Conservation (phyloP, 1,140 invertebrate genomes). For the Phocides pigmalion region DNA sequence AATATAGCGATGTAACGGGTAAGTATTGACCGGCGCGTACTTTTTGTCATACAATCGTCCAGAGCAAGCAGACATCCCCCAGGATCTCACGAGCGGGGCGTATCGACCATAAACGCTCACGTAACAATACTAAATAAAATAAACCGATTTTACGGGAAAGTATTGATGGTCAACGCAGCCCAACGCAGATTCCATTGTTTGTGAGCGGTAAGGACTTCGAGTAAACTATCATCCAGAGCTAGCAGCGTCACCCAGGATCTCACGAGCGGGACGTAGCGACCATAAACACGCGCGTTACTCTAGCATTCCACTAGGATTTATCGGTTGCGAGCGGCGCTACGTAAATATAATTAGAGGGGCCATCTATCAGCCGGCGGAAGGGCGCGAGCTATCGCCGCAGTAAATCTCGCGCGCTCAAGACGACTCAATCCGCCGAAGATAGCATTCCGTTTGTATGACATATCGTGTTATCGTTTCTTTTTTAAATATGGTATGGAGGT, state of each 20-base stretch:
- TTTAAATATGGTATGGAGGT: no score
- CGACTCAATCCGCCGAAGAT: slow-evolving; percentile 72
- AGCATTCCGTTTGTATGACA: slow-evolving; percentile 48
- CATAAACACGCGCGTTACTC: slow-evolving; percentile 64
- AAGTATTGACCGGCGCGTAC: no score
- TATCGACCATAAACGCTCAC: no score
- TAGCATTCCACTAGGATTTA: slow-evolving; percentile 67
- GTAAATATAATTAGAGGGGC: slow-evolving; percentile 81
- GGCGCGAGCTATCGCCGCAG: slow-evolving; percentile 67
- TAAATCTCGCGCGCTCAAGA: slow-evolving; percentile 69
- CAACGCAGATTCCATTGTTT: no score
- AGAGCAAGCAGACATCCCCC: no score
- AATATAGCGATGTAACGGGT: no score
- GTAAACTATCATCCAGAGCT: no score
- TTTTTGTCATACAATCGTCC: no score
- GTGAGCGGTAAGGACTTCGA: no score
- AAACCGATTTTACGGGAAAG: no score
- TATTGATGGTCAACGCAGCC: no score
- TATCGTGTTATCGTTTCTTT: not conserved
- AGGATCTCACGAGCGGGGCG: slow-evolving; percentile 50
- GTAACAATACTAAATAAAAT: no score
- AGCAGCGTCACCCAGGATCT: slow-evolving; percentile 56
- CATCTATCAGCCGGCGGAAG: slow-evolving; percentile 79
- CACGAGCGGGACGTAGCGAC: slow-evolving; percentile 51
- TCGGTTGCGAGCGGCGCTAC: slow-evolving; percentile 66